Conservation (phyloP, 2,888 invertebrate genomes). For the Lycophotia porphyrea region DNA sequence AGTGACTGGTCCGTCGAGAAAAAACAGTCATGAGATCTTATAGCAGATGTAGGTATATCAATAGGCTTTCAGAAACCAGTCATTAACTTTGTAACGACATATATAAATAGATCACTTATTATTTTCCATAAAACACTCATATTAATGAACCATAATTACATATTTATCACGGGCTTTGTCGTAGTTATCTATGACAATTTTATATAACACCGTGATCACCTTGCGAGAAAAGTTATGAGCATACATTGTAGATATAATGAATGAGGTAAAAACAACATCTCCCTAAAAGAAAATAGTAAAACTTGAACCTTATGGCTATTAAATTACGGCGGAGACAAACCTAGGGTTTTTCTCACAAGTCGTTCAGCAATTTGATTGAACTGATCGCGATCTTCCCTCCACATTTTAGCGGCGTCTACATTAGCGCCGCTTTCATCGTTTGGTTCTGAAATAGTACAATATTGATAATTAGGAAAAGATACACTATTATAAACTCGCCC, state of each 20-base stretch:
- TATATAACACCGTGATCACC: background rate
- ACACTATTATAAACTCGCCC: background rate
- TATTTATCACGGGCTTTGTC: background rate
- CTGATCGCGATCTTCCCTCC: conserved; percentile 98
- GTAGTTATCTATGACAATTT: background rate
- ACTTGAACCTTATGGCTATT: conserved; percentile 36
- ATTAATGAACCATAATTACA: conserved; percentile 1
- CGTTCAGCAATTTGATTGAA: conserved; percentile 98
- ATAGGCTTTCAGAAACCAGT: conserved; percentile 2
- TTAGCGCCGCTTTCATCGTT: conserved; percentile 99
- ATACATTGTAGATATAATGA: conserved; percentile 11
- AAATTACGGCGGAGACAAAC: conserved; percentile 88
- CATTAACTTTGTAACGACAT: background rate
- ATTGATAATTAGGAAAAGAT: background rate
- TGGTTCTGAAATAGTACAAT: conserved; percentile 92
- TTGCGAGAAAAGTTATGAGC: background rate
- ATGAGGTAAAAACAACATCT: conserved; percentile 29
- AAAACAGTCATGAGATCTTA: conserved; percentile 1
- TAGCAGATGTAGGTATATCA: background rate
- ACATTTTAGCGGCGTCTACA: conserved; percentile 99
- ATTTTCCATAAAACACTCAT: conserved; percentile 45
- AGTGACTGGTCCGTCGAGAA: background rate
- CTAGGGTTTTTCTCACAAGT: conserved; percentile 97
- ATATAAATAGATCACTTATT: conserved; percentile 2
- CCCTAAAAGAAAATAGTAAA: conserved; percentile 31